phyloP scores from a whole-genome alignment of 2,797 vertebrate genomes.

The Lutjanus campechanus region DNA sequence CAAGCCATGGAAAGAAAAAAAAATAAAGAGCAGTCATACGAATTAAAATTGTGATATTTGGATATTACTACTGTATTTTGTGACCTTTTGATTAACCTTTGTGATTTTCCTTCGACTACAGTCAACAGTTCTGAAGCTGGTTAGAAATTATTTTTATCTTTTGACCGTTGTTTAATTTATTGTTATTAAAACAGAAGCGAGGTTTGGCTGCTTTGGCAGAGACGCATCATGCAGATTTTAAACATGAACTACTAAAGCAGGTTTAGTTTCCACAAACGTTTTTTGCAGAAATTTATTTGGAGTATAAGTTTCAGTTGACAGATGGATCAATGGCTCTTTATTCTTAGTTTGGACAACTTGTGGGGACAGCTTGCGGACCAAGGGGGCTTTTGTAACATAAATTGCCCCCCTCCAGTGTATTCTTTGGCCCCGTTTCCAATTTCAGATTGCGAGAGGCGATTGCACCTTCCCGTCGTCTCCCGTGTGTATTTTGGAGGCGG shows the following conservation, averaged over 20 bases:
- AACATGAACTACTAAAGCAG: neutral
- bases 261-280: neutral
- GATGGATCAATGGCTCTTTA: slow-evolving; percentile 29
- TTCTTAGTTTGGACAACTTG: neutral
- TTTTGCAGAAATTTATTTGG: neutral
- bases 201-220: neutral
- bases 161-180: neutral
- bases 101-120: neutral
- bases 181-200: neutral
- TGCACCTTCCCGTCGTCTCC: slow-evolving; percentile 70
- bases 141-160: neutral
- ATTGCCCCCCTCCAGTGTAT: slow-evolving; percentile 37
- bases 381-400: slow-evolving; percentile 35
- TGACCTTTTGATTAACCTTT: neutral
- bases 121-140: neutral
- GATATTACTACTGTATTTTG: neutral
- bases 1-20: neutral
- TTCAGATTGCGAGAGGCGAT: slow-evolving; percentile 72
- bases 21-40: neutral
- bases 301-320: slow-evolving; percentile 7
- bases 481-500: slow-evolving; percentile 79
- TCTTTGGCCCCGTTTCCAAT: slow-evolving; percentile 72
- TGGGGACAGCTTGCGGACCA: neutral
- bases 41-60: neutral
- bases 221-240: neutral